phyloP scores from a whole-genome alignment of 2,888 invertebrate species.

The Siphlonurus alternatus region DNA sequence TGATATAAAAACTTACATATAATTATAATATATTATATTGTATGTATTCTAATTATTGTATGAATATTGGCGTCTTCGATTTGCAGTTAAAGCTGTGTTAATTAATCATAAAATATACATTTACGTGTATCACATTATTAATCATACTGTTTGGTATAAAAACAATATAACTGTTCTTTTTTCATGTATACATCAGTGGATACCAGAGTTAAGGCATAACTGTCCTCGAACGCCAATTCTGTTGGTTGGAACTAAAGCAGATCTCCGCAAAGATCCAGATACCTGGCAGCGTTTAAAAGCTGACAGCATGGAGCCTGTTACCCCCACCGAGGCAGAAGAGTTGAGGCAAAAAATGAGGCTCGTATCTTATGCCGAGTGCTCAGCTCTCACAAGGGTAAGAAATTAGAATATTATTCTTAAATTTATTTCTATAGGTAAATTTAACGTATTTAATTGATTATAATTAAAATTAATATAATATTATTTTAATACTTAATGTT shows the following conservation, averaged over 20 bases:
- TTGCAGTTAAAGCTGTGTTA: too few relatives aligned
- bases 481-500: neutral
- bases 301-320: neutral
- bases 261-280: slow-evolving; percentile 3
- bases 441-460: neutral
- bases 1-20: too few relatives aligned
- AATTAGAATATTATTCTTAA: neutral
- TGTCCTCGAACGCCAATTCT: slow-evolving; percentile 4
- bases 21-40: too few relatives aligned
- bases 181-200: slow-evolving; percentile 7
- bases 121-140: too few relatives aligned
- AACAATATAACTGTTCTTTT: too few relatives aligned
- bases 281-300: neutral
- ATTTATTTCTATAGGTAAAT: too few relatives aligned
- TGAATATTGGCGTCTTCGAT: too few relatives aligned
- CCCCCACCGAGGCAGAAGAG: neutral
- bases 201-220: slow-evolving; percentile 6
- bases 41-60: too few relatives aligned
- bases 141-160: too few relatives aligned
- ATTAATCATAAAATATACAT: too few relatives aligned
- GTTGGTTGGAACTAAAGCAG: slow-evolving; percentile 5
- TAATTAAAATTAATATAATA: neutral
- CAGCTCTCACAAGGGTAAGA: slow-evolving; percentile 6
- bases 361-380: slow-evolving; percentile 4
- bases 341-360: neutral